Conservation (phyloP, 1,140 invertebrate genomes). For the Pseudoatta argentina region DNA sequence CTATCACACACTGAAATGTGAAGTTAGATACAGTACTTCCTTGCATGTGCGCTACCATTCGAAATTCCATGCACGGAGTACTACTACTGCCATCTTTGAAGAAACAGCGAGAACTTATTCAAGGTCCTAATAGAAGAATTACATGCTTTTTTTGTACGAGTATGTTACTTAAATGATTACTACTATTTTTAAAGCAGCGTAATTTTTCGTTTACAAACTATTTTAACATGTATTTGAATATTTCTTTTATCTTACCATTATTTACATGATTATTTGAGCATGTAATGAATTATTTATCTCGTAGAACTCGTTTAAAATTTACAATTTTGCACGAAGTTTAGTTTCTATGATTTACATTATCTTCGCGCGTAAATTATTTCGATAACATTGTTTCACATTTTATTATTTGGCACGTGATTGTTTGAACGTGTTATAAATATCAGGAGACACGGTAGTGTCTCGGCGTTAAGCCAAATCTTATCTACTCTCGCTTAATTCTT, state of each 20-base stretch:
- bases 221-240: not conserved
- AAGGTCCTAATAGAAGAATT: not conserved
- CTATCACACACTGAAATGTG: no score
- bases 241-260: not conserved
- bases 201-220: not conserved
- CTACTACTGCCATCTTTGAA: no score
- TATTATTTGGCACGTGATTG: not conserved
- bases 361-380: not conserved
- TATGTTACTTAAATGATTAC: not conserved
- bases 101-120: no score
- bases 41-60: no score
- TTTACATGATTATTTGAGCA: slow-evolving; percentile 8
- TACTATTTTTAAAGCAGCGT: not conserved
- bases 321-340: not conserved
- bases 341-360: not conserved
- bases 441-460: no score
- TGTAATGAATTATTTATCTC: not conserved
- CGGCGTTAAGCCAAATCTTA: not conserved
- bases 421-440: not conserved
- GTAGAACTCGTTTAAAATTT: not conserved
- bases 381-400: not conserved
- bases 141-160: not conserved
- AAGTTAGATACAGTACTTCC: no score
- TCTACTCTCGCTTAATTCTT: not conserved
- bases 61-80: no score